These are phyloP conservation scores for Patella depressa DNA, from an alignment of 2,888 invertebrate species.

Conservation along the genomic window DNA sequence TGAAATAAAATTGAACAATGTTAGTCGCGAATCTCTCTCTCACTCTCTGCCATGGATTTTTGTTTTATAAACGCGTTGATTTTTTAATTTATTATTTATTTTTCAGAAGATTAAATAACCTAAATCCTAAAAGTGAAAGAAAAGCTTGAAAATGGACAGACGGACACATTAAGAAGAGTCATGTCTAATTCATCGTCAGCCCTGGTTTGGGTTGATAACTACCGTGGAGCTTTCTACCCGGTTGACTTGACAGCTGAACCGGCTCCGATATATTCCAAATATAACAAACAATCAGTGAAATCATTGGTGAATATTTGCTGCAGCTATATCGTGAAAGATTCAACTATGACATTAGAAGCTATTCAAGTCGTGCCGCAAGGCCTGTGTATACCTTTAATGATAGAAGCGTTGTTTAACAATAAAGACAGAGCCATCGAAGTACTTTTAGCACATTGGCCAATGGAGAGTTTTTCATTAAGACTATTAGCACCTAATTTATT, in stretches of 20 bases:
- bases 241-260: constrained; percentile 46
- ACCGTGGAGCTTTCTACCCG: constrained; percentile 60
- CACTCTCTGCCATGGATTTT: no score
- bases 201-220: constrained; percentile 55
- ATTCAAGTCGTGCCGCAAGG: constrained; percentile 34
- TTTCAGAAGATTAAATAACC: no score
- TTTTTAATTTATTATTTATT: no score
- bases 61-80: no score
- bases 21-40: no score
- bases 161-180: neutral
- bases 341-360: constrained; percentile 48
- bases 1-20: no score
- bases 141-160: no score
- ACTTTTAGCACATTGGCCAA: constrained; percentile 61
- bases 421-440: constrained; percentile 62
- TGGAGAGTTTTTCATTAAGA: constrained; percentile 49
- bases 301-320: constrained; percentile 57
- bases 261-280: constrained; percentile 11
- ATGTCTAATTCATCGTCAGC: constrained; percentile 6
- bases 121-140: no score
- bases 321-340: constrained; percentile 56
- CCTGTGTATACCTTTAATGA: constrained; percentile 31
- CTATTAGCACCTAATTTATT: constrained; percentile 61
- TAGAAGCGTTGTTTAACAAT: constrained; percentile 54
- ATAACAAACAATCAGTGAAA: constrained; percentile 30